Conservation (phyloP, 2,888 invertebrate genomes). For the Trichopoda pennipes region DNA sequence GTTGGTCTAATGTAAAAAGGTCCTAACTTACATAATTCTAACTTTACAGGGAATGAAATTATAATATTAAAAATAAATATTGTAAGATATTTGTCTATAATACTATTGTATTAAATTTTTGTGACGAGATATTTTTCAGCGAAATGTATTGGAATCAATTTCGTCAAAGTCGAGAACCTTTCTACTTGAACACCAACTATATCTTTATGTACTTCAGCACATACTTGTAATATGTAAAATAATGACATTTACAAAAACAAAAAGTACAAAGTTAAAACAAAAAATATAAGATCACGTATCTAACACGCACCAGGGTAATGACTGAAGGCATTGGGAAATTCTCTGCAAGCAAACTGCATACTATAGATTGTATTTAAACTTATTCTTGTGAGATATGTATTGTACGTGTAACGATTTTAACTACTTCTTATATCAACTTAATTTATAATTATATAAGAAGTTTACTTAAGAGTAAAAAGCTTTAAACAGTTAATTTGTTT, state of each 20-base stretch:
- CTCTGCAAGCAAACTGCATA: not conserved
- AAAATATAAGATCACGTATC: conserved; percentile 44
- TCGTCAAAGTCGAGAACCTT: too few relatives aligned
- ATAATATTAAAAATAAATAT: too few relatives aligned
- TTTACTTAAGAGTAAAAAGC: not conserved
- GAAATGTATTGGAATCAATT: too few relatives aligned
- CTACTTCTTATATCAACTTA: conserved; percentile 7
- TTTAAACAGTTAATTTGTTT: conserved; percentile 29
- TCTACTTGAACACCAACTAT: too few relatives aligned
- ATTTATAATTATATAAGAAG: conserved; percentile 2
- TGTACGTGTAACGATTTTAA: not conserved
- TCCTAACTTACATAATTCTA: too few relatives aligned
- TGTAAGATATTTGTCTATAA: too few relatives aligned
- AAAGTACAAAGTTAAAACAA: not conserved
- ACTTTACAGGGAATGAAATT: too few relatives aligned
- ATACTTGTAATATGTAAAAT: not conserved
- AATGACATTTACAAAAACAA: not conserved
- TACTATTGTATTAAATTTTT: too few relatives aligned
- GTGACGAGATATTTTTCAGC: too few relatives aligned
- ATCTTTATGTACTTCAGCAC: not conserved
- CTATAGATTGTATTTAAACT: too few relatives aligned
- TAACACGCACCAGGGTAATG: not conserved
- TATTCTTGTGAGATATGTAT: too few relatives aligned
- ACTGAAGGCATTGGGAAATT: not conserved
- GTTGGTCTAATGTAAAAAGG: too few relatives aligned